Evolutionary conservation across 2,888 invertebrate species (phyloP).

Genomic region (Listrodromus nycthemerus): DNA sequence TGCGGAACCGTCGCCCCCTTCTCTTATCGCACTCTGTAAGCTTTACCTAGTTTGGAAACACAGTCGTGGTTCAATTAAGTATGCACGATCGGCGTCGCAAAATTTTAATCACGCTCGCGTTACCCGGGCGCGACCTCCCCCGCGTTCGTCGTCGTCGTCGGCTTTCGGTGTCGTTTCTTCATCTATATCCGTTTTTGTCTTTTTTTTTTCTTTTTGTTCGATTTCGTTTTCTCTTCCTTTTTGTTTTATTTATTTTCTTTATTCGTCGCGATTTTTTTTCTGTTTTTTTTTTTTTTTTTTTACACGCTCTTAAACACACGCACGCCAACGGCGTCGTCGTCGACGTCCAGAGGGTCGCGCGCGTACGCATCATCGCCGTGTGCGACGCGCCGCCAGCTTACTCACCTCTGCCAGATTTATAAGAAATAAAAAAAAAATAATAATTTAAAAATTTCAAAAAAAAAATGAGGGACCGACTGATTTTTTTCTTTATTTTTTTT

Average conservation of each 20-base stretch:
- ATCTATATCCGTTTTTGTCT: background rate
- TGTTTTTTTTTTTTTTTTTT: constrained; percentile 41
- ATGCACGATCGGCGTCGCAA: constrained; percentile 72
- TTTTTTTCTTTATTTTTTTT: too few relatives aligned
- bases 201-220: constrained; percentile 5
- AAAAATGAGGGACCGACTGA: constrained; percentile 6
- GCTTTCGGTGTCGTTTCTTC: constrained; percentile 53
- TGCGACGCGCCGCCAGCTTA: constrained; percentile 83
- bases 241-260: constrained; percentile 57
- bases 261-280: constrained; percentile 29
- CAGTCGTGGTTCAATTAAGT: constrained; percentile 82
- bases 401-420: constrained; percentile 79
- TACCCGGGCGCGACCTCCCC: constrained; percentile 61
- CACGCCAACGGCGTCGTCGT: constrained; percentile 66
- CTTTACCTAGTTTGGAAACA: constrained; percentile 85
- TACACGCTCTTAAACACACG: constrained; percentile 46
- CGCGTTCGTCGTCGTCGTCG: constrained; percentile 63
- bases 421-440: constrained; percentile 38
- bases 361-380: constrained; percentile 47
- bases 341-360: constrained; percentile 61
- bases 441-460: constrained; percentile 17
- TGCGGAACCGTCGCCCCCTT: constrained; percentile 62
- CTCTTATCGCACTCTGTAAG: constrained; percentile 80
- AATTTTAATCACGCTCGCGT: constrained; percentile 42
- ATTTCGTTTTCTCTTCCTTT: constrained; percentile 53